Evolutionary conservation across 2,888 invertebrate genomes (phyloP), one percentile per base, ranked within the genome.

Genomic region (Xestia xanthographa): DNA sequence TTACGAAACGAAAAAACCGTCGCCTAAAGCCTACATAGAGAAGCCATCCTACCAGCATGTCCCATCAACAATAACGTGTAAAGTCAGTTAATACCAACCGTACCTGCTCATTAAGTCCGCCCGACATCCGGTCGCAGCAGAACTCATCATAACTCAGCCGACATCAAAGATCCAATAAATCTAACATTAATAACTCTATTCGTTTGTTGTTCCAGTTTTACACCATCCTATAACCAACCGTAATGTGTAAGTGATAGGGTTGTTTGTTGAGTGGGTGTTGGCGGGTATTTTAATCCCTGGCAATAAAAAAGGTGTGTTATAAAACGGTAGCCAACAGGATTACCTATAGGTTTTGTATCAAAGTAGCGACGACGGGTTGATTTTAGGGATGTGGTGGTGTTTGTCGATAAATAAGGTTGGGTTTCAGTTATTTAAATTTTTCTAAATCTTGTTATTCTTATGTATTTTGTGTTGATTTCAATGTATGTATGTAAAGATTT

Each of bases 261-360:
- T 68, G 38, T 62, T 45, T 73, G 80, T 80, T 0, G 75, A 22
- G 69, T 71, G 62, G 20, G 45, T 3, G 11, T 12, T 72, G 56
- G 38, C 38, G 80, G 81, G 72, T 82, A 85, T 88, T 90, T 90
- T 94, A 93, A 94, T 92, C 93, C 90, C 85, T 79, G 85, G 87
- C 89, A 91, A 92, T 95, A 95, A 93, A 94, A 93, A 93, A 88
- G 80, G 65, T 88, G 92, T 87, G 91, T 90, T 87, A 92, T 92
- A 93, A 94, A 95, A 95, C 95, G 95, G 95, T 95, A 95, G 95
- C 95, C 92, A 91, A 93, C 93, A 93, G 94, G 94, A 95, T 95
- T 95, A 94, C 92, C 91, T 92, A 89, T 92, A 92, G 91, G 91
- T 91, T 92, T 92, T 93, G 93, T 93, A 92, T 92, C 92, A 92